Conservation (phyloP, 2,888 invertebrate species). For the Melanargia galathea region DNA sequence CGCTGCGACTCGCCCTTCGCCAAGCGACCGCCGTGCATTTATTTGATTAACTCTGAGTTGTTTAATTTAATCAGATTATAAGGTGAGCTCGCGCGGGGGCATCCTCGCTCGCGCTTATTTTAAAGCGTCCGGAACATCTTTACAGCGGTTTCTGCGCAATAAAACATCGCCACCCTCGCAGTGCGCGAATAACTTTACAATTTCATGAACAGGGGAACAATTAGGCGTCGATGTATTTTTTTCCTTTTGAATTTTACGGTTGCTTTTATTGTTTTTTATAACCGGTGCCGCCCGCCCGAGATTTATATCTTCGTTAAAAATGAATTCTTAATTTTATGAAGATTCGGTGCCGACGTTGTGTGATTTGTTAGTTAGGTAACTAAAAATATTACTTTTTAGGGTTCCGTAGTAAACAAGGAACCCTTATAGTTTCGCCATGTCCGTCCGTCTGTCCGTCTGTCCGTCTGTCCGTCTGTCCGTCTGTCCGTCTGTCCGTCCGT, state of each 20-base stretch:
- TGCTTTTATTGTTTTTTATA: constrained; percentile 75
- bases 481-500: too few relatives aligned
- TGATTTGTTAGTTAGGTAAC: constrained; percentile 54
- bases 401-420: too few relatives aligned
- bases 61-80: constrained; percentile 83
- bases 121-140: constrained; percentile 80
- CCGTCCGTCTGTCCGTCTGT: too few relatives aligned
- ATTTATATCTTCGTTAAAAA: constrained; percentile 77
- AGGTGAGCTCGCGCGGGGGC: constrained; percentile 64
- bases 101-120: constrained; percentile 72
- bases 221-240: constrained; percentile 77
- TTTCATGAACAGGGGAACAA: constrained; percentile 82
- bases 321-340: constrained; percentile 80
- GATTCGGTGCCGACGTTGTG: constrained; percentile 65
- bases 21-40: constrained; percentile 75
- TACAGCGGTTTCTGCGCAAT: constrained; percentile 80
- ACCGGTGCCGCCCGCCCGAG: constrained; percentile 58
- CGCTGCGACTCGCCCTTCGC: constrained; percentile 51
- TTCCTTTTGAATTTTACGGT: constrained; percentile 73
- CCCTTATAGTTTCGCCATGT: too few relatives aligned
- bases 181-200: constrained; percentile 78
- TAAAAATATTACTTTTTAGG: constrained; percentile 34
- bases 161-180: constrained; percentile 78
- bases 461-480: too few relatives aligned
- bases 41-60: constrained; percentile 83